Conservation (phyloP, 2,797 vertebrate genomes). For the Furcifer pardalis region DNA sequence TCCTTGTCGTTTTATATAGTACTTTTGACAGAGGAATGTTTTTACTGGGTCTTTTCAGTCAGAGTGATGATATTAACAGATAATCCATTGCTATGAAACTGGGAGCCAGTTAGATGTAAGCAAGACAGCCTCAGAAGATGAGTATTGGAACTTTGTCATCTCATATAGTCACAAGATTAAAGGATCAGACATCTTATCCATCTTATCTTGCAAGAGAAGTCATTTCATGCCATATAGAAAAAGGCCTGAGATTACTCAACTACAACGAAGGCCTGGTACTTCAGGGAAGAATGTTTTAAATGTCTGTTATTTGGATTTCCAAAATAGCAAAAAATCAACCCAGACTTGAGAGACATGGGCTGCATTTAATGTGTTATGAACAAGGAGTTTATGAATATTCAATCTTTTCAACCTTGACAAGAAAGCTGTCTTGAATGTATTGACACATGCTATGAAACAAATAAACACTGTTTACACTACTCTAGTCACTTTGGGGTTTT, state of each 20-base stretch:
- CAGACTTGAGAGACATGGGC: background rate
- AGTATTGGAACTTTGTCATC: background rate
- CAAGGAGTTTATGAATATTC: no score
- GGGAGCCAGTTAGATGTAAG: background rate
- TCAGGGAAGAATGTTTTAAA: background rate
- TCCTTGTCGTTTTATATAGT: rapidly evolving
- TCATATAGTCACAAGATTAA: background rate
- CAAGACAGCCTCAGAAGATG: background rate
- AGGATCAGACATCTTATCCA: background rate
- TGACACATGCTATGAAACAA: no score
- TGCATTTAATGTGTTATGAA: background rate
- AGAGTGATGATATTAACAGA: background rate
- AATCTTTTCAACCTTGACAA: no score
- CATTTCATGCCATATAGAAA: background rate
- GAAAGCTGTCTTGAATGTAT: no score
- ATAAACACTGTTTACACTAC: no score
- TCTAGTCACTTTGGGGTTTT: no score
- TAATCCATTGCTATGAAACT: background rate
- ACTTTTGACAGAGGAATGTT: background rate
- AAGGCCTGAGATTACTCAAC: background rate
- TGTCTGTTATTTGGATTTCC: background rate
- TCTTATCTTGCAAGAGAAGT: background rate
- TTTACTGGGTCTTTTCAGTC: background rate
- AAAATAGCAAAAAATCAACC: background rate
- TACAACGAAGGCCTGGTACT: background rate